Conservation (phyloP, 2,888 invertebrate species). For the Eupithecia centaureata region DNA sequence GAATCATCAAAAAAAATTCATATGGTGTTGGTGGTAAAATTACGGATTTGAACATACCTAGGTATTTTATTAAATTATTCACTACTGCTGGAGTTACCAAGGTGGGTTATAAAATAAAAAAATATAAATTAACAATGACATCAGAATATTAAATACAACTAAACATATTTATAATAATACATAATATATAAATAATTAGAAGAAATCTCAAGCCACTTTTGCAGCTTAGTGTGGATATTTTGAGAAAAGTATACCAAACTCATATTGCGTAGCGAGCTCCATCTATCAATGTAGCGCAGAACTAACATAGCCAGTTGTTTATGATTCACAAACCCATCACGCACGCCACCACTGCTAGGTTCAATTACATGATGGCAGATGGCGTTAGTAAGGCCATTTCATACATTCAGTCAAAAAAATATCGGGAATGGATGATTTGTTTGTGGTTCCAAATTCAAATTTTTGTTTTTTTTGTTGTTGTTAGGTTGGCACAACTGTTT, state of each 20-base stretch:
- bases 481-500: too few species aligned
- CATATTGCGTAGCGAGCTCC: conserved; percentile 14
- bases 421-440: too few species aligned
- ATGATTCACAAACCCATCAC: neutral
- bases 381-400: conserved; percentile 17
- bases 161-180: too few species aligned
- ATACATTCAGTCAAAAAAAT: neutral
- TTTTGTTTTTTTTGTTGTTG: too few species aligned
- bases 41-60: too few species aligned
- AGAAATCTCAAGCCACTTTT: neutral
- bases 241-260: neutral
- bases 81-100: too few species aligned
- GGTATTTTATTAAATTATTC: neutral
- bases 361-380: conserved; percentile 27
- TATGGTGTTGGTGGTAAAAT: too few species aligned
- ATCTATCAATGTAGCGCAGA: conserved; percentile 27
- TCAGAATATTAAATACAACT: neutral
- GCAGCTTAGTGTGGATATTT: neutral
- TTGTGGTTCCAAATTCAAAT: too few species aligned
- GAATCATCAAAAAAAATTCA: too few species aligned
- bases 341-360: neutral
- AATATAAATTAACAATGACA: neutral
- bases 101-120: neutral
- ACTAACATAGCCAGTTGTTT: conserved; percentile 13
- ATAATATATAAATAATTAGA: too few species aligned